Conservation (phyloP, 2,113 vertebrate genomes). For the Pelusios castaneus region DNA sequence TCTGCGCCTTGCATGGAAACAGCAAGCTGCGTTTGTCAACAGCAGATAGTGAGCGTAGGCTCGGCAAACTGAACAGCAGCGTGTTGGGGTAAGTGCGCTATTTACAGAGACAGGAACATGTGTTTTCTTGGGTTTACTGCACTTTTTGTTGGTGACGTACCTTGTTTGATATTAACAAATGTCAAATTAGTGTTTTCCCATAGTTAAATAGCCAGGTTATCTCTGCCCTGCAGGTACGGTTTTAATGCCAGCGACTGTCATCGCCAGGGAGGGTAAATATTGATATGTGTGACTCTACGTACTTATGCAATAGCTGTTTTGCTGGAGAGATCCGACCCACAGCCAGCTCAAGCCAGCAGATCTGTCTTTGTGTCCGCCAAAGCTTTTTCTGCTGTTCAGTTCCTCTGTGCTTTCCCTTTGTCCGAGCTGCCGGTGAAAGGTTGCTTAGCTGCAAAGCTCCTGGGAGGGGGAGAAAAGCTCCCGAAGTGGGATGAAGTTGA, state of each 20-base stretch:
- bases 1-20: neutral
- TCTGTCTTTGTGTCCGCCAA: neutral
- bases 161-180: neutral
- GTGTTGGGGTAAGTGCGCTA: neutral
- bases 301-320: neutral
- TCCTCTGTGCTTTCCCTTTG: neutral
- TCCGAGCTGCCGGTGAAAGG: neutral
- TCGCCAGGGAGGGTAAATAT: neutral
- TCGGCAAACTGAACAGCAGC: accelerated
- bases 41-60: neutral
- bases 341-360: neutral
- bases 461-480: neutral
- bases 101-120: neutral
- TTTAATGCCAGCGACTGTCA: slow-evolving; percentile 19
- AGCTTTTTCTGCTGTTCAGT: neutral
- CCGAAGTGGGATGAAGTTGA: accelerated
- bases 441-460: neutral
- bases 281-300: neutral
- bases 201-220: slow-evolving; percentile 5
- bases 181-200: slow-evolving; percentile 2
- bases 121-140: neutral
- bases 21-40: neutral
- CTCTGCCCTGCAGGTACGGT: slow-evolving; percentile 36
- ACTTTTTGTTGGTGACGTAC: neutral
- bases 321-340: slow-evolving; percentile 10